Evolutionary conservation across 2,797 vertebrate genomes (phyloP).

Genomic region (Leptodactylus fallax): DNA sequence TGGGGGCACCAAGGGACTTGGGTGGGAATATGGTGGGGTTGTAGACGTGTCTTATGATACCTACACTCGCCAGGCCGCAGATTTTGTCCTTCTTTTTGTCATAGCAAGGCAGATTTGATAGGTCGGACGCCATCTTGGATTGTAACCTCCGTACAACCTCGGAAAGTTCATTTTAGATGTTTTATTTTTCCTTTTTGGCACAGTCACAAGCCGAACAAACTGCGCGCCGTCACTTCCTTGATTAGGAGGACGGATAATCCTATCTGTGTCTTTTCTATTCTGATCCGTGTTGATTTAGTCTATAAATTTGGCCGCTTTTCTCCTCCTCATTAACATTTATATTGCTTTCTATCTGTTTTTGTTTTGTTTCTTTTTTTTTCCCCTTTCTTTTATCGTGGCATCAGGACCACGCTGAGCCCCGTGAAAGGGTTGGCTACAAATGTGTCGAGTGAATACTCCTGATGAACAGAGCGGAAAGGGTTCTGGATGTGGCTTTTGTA

Average conservation of each 20-base stretch:
- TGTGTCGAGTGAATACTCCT: background rate
- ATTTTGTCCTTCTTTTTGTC: background rate
- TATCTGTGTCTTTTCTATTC: slow-evolving; percentile 41
- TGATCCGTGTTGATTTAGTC: slow-evolving; percentile 53
- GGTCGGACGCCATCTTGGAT: background rate
- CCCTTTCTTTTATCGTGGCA: slow-evolving; percentile 64
- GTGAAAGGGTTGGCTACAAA: slow-evolving; percentile 24
- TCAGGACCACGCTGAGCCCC: slow-evolving; percentile 55
- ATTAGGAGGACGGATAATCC: slow-evolving; percentile 55
- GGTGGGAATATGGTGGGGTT: too few relatives aligned
- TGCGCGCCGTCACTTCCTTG: slow-evolving; percentile 15
- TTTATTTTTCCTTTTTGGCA: background rate
- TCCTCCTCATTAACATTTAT: slow-evolving; percentile 78
- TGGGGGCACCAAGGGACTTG: too few relatives aligned
- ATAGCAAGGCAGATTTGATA: background rate
- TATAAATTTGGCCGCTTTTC: slow-evolving; percentile 56
- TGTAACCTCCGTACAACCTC: background rate
- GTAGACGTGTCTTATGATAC: too few relatives aligned
- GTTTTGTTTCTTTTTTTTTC: slow-evolving; percentile 24
- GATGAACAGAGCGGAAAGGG: slow-evolving; percentile 9
- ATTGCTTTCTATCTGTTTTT: slow-evolving; percentile 72
- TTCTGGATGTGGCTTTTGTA: background rate
- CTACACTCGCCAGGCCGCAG: too few relatives aligned
- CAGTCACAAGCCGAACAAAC: background rate
- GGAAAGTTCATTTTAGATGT: background rate